These are phyloP conservation scores for Neodiprion lecontei DNA, from an alignment of 1,140 invertebrate genomes.

Conservation along the genomic window DNA sequence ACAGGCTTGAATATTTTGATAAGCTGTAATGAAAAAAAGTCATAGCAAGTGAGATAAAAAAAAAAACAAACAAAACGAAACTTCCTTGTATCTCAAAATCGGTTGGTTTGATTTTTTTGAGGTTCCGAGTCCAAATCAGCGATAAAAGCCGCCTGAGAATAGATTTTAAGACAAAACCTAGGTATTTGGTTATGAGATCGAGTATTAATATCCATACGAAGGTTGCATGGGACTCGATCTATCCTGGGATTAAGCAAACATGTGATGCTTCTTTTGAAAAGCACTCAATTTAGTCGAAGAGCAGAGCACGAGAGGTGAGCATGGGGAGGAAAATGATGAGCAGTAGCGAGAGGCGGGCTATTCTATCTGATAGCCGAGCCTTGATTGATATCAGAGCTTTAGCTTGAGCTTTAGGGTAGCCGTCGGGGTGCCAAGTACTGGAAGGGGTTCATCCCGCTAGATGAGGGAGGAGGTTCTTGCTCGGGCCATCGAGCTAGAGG, in stretches of 20 bases:
- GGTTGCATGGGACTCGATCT: no score
- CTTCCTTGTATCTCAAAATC: no score
- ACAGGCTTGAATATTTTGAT: no score
- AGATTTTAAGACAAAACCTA: neutral
- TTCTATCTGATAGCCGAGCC: slow-evolving; percentile 57
- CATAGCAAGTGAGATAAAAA: no score
- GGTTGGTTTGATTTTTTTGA: no score
- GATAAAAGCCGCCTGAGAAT: neutral
- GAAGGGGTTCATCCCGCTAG: slow-evolving; percentile 33
- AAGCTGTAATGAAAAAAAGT: no score
- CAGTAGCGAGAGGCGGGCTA: slow-evolving; percentile 36
- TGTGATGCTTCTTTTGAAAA: slow-evolving; percentile 43
- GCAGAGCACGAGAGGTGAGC: neutral
- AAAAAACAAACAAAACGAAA: no score
- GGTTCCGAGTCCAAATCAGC: neutral
- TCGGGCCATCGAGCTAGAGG: neutral
- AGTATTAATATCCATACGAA: no score
- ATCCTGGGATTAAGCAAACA: neutral
- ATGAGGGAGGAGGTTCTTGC: slow-evolving; percentile 25
- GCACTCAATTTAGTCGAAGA: slow-evolving; percentile 41
- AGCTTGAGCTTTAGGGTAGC: no score
- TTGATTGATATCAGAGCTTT: slow-evolving; percentile 50
- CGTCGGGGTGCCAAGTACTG: neutral
- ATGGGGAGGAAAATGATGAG: slow-evolving; percentile 8
- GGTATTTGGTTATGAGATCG: neutral